phyloP scores from a whole-genome alignment of 2,113 vertebrate genomes.

The Geothlypis trichas region DNA sequence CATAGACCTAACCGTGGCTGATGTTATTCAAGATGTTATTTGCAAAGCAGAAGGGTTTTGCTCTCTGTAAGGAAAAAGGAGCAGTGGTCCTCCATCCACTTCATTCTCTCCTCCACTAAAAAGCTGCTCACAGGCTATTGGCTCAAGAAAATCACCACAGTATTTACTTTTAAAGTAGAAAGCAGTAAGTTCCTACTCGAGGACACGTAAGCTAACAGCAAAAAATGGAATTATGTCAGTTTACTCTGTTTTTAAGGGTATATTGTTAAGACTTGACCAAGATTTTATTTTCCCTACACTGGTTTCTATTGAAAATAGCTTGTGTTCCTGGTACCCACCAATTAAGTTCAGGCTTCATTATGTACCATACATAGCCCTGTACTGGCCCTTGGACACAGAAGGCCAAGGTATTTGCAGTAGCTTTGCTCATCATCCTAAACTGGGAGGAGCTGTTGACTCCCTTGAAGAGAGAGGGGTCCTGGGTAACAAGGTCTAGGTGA shows the following conservation, averaged over 20 bases:
- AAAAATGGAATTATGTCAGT: background rate
- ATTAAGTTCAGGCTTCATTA: background rate
- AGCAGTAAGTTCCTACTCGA: background rate
- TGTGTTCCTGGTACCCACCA: background rate
- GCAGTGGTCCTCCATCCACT: background rate
- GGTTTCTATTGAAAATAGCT: background rate
- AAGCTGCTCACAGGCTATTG: background rate
- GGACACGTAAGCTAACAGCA: background rate
- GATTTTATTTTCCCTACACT: background rate
- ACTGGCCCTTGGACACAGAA: background rate
- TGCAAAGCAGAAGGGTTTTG: background rate
- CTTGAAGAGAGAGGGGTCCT: too few species aligned
- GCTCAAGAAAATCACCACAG: background rate
- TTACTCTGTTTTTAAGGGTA: background rate
- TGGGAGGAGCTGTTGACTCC: background rate
- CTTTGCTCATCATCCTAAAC: background rate
- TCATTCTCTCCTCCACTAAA: background rate
- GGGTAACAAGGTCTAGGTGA: background rate
- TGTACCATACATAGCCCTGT: rapidly evolving
- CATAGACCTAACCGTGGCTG: background rate
- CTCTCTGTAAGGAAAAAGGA: background rate
- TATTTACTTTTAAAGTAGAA: background rate
- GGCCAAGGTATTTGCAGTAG: background rate
- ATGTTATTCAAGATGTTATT: background rate
- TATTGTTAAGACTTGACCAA: background rate